These are phyloP conservation scores for Electrophaes corylata DNA, from an alignment of 2,888 invertebrate species.

Conservation along the genomic window DNA sequence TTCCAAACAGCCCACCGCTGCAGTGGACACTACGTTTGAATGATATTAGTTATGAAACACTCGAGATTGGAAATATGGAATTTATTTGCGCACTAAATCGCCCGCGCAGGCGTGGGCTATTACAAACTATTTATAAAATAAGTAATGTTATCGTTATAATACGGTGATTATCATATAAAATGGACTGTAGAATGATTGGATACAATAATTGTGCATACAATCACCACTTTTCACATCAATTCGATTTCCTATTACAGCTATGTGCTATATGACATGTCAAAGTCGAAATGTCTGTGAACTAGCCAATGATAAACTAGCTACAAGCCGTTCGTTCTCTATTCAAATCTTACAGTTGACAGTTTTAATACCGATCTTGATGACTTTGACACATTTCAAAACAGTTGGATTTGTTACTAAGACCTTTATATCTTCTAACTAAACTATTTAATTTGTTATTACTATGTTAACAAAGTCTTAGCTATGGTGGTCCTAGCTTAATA, in stretches of 20 bases:
- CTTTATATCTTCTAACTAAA: not conserved
- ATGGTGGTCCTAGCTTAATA: no score
- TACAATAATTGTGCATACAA: conserved; percentile 20
- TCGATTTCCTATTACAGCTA: conserved; percentile 17
- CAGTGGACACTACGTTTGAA: conserved; percentile 54
- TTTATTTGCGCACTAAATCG: conserved; percentile 60
- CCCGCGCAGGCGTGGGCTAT: conserved; percentile 25
- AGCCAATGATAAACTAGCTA: conserved; percentile 31
- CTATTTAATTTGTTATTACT: not conserved
- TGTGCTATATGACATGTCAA: conserved; percentile 18
- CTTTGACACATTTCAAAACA: conserved; percentile 40
- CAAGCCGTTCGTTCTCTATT: conserved; percentile 31
- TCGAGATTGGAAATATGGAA: conserved; percentile 65
- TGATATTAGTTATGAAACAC: conserved; percentile 65
- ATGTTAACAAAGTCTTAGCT: no score
- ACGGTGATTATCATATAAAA: conserved; percentile 31
- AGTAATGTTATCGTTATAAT: conserved; percentile 28
- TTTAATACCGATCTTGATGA: conserved; percentile 34
- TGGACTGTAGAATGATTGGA: conserved; percentile 21
- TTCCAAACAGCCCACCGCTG: not conserved
- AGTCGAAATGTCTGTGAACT: conserved; percentile 19
- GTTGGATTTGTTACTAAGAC: conserved; percentile 32
- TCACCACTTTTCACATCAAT: conserved; percentile 18
- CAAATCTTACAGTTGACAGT: conserved; percentile 37
- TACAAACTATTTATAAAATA: conserved; percentile 39